These are phyloP conservation scores for Todus mexicanus DNA, from an alignment of 2,797 vertebrate species.

Conservation along the genomic window DNA sequence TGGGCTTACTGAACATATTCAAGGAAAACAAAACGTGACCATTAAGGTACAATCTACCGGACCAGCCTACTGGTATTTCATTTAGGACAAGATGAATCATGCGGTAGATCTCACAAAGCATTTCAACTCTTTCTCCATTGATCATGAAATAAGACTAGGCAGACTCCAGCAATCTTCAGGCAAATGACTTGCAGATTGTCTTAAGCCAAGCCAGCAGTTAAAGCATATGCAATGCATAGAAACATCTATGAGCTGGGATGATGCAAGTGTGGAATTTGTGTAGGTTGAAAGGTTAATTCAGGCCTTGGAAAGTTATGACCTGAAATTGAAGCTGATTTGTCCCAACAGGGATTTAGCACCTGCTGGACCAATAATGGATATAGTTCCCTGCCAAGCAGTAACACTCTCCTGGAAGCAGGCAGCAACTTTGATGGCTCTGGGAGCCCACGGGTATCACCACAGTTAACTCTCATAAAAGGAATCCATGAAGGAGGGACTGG, in stretches of 20 bases:
- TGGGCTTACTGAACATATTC: not conserved
- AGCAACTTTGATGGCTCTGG: not conserved
- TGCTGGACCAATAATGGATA: not conserved
- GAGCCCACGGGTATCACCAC: not conserved
- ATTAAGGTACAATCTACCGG: not conserved
- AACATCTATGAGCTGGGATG: not conserved
- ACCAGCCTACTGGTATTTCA: not conserved
- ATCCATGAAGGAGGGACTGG: not conserved
- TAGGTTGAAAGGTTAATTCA: not conserved
- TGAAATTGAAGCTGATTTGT: not conserved
- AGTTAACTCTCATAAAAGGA: not conserved
- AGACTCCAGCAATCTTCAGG: not conserved
- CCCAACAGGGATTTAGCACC: not conserved
- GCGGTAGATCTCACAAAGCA: not conserved
- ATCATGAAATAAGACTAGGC: not conserved
- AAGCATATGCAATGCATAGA: not conserved
- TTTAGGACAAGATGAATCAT: not conserved
- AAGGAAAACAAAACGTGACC: not conserved
- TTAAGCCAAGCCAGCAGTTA: not conserved
- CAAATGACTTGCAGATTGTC: not conserved
- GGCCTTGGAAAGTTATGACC: not conserved
- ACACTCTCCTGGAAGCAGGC: rapidly evolving
- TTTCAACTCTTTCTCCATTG: not conserved
- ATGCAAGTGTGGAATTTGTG: not conserved
- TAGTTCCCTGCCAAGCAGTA: not conserved